phyloP scores from a whole-genome alignment of 2,888 invertebrate species.

The Orchestes rusci region DNA sequence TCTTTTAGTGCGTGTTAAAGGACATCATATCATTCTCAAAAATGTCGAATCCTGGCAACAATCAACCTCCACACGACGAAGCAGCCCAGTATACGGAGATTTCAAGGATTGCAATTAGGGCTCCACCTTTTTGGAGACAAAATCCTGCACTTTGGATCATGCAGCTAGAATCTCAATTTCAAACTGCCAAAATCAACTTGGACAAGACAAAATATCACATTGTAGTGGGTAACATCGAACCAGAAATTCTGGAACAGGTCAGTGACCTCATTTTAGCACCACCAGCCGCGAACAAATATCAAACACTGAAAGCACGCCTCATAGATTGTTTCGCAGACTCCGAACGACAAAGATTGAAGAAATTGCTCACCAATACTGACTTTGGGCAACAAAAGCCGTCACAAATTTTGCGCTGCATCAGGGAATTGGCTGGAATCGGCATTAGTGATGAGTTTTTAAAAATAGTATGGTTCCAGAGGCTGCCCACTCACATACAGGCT shows the following conservation, averaged over 20 bases:
- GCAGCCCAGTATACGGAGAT: no score
- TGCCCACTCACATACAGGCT: conserved; percentile 2
- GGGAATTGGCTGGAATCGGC: neutral
- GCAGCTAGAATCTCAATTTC: conserved; percentile 30
- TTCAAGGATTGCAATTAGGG: neutral
- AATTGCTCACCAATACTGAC: conserved; percentile 1
- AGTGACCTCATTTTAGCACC: neutral
- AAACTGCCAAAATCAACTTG: conserved; percentile 15
- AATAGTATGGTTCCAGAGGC: neutral
- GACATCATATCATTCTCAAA: no score
- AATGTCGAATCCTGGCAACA: no score
- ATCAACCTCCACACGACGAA: no score
- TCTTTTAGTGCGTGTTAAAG: no score
- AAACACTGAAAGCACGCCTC: neutral
- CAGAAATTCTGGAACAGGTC: conserved; percentile 27
- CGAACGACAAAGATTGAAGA: conserved; percentile 1
- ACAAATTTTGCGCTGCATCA: neutral
- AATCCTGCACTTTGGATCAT: conserved; percentile 28
- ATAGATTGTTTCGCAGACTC: neutral
- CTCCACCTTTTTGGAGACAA: conserved; percentile 26
- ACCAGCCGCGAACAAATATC: conserved; percentile 1
- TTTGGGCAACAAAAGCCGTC: conserved; percentile 2
- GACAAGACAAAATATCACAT: conserved; percentile 29
- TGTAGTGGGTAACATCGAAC: conserved; percentile 30
- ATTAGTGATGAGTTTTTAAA: conserved; percentile 2